phyloP scores from a whole-genome alignment of 1,140 invertebrate genomes.

The Maconellicoccus hirsutus region DNA sequence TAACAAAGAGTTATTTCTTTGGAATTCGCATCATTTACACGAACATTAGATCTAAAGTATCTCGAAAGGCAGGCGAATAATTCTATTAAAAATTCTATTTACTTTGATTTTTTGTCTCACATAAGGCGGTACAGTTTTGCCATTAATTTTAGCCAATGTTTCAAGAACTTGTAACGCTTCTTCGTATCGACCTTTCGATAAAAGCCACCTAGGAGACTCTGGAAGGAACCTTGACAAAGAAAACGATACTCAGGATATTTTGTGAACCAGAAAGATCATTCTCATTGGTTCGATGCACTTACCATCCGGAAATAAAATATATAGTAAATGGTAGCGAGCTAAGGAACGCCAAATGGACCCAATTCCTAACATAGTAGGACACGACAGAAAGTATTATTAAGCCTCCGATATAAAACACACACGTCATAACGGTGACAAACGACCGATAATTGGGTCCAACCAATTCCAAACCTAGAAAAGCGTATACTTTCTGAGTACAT shows the following conservation, averaged over 20 bases:
- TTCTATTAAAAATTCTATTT: too few species aligned
- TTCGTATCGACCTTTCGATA: conserved; percentile 63
- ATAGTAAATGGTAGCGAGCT: conserved; percentile 72
- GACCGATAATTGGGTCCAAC: conserved; percentile 82
- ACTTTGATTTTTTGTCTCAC: conserved; percentile 55
- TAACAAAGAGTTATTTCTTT: too few species aligned
- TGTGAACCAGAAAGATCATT: not conserved
- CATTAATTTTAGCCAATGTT: conserved; percentile 61
- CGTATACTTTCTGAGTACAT: too few species aligned
- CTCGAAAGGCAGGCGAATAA: too few species aligned
- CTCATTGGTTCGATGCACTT: conserved; percentile 29
- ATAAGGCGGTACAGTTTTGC: conserved; percentile 55
- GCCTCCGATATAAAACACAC: conserved; percentile 75
- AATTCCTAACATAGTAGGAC: conserved; percentile 69
- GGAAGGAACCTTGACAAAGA: conserved; percentile 50
- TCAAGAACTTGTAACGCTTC: conserved; percentile 67
- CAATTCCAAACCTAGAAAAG: conserved; percentile 65
- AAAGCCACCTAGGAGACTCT: conserved; percentile 72
- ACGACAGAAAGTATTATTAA: conserved; percentile 67
- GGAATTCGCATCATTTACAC: too few species aligned
- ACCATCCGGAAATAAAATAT: conserved; percentile 74
- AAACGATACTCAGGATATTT: not conserved
- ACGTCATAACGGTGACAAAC: conserved; percentile 80
- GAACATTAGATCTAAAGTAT: too few species aligned
- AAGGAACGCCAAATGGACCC: conserved; percentile 61